These are phyloP conservation scores for Nothobranchius kuhntae DNA, from an alignment of 2,113 vertebrate species.

Conservation along the genomic window DNA sequence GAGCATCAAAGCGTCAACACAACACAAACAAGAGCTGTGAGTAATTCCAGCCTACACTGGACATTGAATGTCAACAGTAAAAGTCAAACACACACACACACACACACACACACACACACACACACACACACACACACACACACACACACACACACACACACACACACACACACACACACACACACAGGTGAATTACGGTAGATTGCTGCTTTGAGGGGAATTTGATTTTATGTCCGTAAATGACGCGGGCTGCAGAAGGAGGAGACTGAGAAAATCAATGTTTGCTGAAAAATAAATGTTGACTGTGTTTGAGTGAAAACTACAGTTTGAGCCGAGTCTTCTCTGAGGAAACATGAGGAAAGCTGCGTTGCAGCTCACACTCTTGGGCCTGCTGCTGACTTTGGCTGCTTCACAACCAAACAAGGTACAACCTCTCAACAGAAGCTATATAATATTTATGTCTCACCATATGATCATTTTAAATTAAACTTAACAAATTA, in stretches of 20 bases:
- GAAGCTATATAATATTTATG: too few species aligned
- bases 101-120: too few species aligned
- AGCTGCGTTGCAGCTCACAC: conserved; percentile 23
- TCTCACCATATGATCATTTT: too few species aligned
- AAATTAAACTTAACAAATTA: too few species aligned
- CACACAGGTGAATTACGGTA: too few species aligned
- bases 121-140: too few species aligned
- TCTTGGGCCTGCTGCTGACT: conserved; percentile 57
- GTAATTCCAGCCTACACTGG: background rate
- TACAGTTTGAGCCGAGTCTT: conserved; percentile 20
- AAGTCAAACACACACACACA: background rate
- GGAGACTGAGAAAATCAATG: background rate
- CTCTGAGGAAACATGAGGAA: conserved; percentile 45
- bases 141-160: background rate
- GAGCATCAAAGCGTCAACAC: too few species aligned
- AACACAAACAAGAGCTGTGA: too few species aligned
- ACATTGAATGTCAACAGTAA: background rate
- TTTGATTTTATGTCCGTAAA: background rate
- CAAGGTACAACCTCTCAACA: conserved; percentile 48
- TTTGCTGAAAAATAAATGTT: conserved; percentile 2
- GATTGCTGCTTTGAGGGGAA: background rate
- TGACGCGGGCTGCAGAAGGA: background rate
- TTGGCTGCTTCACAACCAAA: conserved; percentile 38
- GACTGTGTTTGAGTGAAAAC: conserved; percentile 37
- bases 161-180: too few species aligned